These are phyloP conservation scores for Microcebus ravelobensis DNA, from an alignment of 2,113 vertebrate genomes.

Conservation along the genomic window DNA sequence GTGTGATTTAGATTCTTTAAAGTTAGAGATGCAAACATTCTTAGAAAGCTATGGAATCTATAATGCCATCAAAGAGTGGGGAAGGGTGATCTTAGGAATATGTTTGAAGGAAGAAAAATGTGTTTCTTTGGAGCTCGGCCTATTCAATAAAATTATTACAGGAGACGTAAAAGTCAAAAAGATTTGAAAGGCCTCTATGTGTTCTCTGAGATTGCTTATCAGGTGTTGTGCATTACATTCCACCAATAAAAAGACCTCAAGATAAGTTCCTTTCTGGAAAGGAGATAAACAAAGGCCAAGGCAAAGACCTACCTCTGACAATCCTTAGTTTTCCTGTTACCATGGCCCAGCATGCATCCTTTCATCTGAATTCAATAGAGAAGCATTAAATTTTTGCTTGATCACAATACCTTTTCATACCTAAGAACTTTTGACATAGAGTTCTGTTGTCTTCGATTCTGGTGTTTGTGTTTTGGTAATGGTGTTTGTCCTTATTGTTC, in stretches of 20 bases:
- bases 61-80: not conserved
- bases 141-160: slow-evolving; percentile 22
- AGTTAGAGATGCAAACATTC: not conserved
- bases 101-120: slow-evolving; percentile 31
- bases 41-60: not conserved
- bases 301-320: not conserved
- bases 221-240: not conserved
- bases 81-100: not conserved
- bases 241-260: not conserved
- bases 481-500: not conserved
- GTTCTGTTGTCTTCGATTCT: not conserved
- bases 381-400: not conserved
- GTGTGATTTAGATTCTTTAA: not conserved
- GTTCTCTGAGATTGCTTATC: not conserved
- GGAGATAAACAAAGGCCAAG: not conserved
- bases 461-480: not conserved
- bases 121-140: not conserved
- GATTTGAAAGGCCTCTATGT: not conserved
- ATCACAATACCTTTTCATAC: not conserved
- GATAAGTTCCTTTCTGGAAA: not conserved
- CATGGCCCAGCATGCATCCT: rapidly evolving
- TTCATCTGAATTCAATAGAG: not conserved
- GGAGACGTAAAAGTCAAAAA: not conserved
- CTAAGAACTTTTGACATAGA: not conserved
- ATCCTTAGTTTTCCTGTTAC: not conserved